Percentiles rank a stretch among this genome's conserved stretches.
Conservation (phyloP, 2,113 vertebrate genomes). For the Coptodon rendalli region DNA sequence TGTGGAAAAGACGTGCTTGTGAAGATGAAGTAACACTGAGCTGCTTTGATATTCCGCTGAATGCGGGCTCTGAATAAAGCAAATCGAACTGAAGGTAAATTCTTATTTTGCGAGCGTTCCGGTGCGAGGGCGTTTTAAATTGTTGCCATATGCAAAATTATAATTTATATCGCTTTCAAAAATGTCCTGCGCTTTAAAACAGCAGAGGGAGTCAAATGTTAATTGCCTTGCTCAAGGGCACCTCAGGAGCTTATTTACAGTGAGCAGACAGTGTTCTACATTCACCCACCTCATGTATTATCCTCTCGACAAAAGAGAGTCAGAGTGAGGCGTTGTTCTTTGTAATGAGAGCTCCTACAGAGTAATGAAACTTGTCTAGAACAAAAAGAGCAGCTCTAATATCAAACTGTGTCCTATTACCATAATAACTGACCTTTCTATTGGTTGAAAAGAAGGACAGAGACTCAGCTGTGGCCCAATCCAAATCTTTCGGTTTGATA, state of each 20-base stretch:
- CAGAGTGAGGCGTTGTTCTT: not conserved
- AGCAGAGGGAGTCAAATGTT: not conserved
- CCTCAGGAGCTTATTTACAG: conserved; percentile 22
- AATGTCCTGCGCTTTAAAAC: not conserved
- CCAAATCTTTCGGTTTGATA: conserved; percentile 15
- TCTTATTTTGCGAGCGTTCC: not conserved
- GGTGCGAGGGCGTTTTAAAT: not conserved
- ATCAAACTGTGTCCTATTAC: conserved; percentile 52
- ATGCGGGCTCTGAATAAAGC: not conserved
- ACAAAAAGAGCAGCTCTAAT: conserved; percentile 48
- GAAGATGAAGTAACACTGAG: not conserved
- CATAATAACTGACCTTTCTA: conserved; percentile 57
- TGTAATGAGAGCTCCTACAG: conserved; percentile 44
- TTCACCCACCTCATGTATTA: conserved; percentile 11
- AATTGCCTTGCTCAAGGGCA: conserved; percentile 35
- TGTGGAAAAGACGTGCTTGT: not conserved
- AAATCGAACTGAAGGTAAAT: not conserved
- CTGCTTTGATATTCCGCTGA: not conserved
- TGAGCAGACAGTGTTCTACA: not conserved
- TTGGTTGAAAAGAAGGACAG: conserved; percentile 21
- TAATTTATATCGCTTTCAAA: not conserved
- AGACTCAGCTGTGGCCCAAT: conserved; percentile 1
- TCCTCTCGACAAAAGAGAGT: conserved; percentile 33
- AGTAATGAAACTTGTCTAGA: conserved; percentile 55
- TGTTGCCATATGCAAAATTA: not conserved